Evolutionary conservation across 2,888 invertebrate species (phyloP), one percentile per base, ranked within the genome.

Genomic region (Bembecia ichneumoniformis): DNA sequence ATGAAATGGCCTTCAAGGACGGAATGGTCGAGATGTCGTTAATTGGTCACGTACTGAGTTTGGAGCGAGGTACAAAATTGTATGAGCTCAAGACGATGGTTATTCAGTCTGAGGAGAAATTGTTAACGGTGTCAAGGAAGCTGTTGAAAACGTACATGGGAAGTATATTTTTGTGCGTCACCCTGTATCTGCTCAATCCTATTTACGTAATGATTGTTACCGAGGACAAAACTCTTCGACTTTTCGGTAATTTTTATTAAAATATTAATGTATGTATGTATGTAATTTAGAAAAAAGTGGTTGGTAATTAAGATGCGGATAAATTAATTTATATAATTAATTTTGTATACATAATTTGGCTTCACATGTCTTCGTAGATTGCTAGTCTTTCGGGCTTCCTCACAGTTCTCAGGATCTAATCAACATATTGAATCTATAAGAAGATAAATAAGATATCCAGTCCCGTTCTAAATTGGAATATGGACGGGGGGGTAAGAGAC

Each of bases 1-100:
- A 62, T 3, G 81, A 84, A 51, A 76, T 82, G 70, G 74, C 57
- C 0, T 82, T 82, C 44, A 61, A 54, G 40, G 84, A 84, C 52
- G 57, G 54, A 1, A 66, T 82, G 46, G 14, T 70, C 4, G 69
- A 77, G 28, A 76, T 87, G 68, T 79, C 82, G 0, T 59, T 86
- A 4, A 64, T 84, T 17, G 43, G 58, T 15, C 54, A 66, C 7
- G 62, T 73, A 44, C 35, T 74, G 20, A 53, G 59, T 28, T 47
- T 56, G 11, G 51, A 61, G 1, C 48, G 52, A 1, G 63, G 63
- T 0, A 58, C 60, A 1, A 75, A 64, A 40, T 48, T 78, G 40
- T 51, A 55, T 13, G 74, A 78, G 50, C 58, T 87, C 48, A 80
- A 70, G 50, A 36, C 54, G 2, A 52, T 82, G 47, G 75, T 84